Evolutionary conservation across 2,797 vertebrate genomes (phyloP).

Genomic region (Paedocypris micromegethes): DNA sequence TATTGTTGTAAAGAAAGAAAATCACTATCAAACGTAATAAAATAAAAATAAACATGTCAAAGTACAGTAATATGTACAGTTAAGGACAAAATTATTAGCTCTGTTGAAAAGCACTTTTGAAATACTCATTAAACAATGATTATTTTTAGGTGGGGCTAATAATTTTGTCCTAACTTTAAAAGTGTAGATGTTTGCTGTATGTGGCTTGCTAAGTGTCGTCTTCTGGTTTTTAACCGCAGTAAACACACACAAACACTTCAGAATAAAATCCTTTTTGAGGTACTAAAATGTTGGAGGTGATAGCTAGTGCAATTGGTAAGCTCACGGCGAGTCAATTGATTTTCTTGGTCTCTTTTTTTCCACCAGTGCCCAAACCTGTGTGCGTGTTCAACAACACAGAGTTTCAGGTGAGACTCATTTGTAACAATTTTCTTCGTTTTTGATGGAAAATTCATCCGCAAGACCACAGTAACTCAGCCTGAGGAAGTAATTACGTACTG

Average conservation of each 20-base stretch:
- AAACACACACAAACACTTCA: no score
- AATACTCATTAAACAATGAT: neutral
- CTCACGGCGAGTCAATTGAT: neutral
- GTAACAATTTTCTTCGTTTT: no score
- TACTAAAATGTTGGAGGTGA: neutral
- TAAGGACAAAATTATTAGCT: neutral
- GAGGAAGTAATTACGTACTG: neutral
- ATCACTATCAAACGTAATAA: neutral
- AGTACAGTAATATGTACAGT: no score
- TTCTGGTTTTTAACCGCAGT: no score
- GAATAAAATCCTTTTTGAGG: no score
- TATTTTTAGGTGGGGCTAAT: no score
- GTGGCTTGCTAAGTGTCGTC: no score
- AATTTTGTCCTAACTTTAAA: no score
- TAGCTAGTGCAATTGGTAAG: neutral
- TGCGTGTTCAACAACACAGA: conserved; percentile 67
- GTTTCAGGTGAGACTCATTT: conserved; percentile 73
- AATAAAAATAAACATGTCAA: no score
- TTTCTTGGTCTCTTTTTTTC: conserved; percentile 15
- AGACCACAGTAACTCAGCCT: no score
- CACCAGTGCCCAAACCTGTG: conserved; percentile 57
- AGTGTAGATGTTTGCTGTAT: no score
- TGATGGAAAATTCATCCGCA: no score
- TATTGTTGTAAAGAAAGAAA: neutral
- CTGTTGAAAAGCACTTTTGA: neutral